phyloP scores from a whole-genome alignment of 2,797 vertebrate genomes.

The Podarcis lilfordi region DNA sequence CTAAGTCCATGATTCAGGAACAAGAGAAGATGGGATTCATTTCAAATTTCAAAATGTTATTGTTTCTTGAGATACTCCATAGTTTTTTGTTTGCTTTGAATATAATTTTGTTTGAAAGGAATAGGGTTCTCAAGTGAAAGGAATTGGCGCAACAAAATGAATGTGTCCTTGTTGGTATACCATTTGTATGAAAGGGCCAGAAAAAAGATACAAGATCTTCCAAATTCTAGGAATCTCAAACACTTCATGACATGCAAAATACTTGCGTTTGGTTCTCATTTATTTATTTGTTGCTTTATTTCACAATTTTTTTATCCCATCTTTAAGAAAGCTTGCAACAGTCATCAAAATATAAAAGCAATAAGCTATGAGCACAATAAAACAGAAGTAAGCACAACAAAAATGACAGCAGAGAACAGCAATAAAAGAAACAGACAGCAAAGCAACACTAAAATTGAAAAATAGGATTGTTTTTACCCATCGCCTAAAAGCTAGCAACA shows the following conservation, averaged over 20 bases:
- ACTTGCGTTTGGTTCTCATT: background rate
- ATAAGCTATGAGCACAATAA: background rate
- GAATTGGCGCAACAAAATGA: background rate
- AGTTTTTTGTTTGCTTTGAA: background rate
- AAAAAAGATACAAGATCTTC: background rate
- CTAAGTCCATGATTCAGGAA: background rate
- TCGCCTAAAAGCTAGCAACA: background rate
- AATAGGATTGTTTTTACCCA: background rate
- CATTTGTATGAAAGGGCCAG: background rate
- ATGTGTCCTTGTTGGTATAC: background rate
- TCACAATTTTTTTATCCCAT: background rate
- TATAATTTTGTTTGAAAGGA: background rate
- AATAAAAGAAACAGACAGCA: background rate
- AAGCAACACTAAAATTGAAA: background rate
- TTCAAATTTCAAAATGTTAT: conserved; percentile 25
- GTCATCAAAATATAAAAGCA: background rate
- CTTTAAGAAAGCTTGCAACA: background rate
- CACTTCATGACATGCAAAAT: conserved; percentile 12
- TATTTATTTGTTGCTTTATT: background rate
- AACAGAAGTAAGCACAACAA: background rate
- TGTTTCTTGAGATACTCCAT: conserved; percentile 1
- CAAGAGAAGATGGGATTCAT: conserved; percentile 27
- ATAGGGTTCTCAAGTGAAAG: background rate
- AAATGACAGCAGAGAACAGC: background rate
- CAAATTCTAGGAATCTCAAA: fast-evolving